phyloP scores from a whole-genome alignment of 2,888 invertebrate genomes.

The Nesidiocoris tenuis region DNA sequence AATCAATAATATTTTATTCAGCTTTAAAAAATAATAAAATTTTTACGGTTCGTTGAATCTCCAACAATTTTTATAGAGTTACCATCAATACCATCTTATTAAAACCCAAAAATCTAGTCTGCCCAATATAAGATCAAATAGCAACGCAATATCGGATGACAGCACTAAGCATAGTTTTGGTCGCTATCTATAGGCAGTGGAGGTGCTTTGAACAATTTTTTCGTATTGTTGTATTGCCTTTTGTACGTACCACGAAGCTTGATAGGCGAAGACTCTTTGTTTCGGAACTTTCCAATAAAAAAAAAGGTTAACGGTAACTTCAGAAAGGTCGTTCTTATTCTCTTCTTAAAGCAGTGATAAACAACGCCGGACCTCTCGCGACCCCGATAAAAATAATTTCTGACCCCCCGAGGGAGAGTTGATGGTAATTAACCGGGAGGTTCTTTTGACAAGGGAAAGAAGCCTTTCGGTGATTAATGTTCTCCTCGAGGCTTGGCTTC shows the following conservation, averaged over 20 bases:
- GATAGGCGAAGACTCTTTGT: not conserved
- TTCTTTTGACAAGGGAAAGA: not conserved
- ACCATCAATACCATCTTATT: too few relatives aligned
- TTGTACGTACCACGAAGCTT: not conserved
- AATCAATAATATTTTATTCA: too few relatives aligned
- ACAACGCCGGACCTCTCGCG: conserved; percentile 4
- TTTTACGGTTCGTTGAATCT: too few relatives aligned
- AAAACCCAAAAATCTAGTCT: too few relatives aligned
- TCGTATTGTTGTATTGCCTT: not conserved
- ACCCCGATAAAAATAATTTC: conserved; percentile 18
- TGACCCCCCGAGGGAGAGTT: conserved; percentile 14
- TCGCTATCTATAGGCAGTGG: too few relatives aligned
- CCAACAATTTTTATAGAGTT: too few relatives aligned
- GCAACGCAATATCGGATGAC: too few relatives aligned
- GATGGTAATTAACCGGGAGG: conserved; percentile 16
- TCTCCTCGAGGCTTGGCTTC: not conserved
- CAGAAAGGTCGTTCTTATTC: not conserved
- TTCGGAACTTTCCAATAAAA: not conserved
- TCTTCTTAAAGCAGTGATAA: conserved; percentile 15
- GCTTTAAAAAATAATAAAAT: too few relatives aligned
- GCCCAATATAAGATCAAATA: too few relatives aligned
- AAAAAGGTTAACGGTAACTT: not conserved
- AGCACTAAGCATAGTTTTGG: too few relatives aligned
- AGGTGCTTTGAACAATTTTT: too few relatives aligned
- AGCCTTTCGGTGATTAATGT: not conserved